phyloP scores from a whole-genome alignment of 1,140 invertebrate species.

The Aricia agestis region DNA sequence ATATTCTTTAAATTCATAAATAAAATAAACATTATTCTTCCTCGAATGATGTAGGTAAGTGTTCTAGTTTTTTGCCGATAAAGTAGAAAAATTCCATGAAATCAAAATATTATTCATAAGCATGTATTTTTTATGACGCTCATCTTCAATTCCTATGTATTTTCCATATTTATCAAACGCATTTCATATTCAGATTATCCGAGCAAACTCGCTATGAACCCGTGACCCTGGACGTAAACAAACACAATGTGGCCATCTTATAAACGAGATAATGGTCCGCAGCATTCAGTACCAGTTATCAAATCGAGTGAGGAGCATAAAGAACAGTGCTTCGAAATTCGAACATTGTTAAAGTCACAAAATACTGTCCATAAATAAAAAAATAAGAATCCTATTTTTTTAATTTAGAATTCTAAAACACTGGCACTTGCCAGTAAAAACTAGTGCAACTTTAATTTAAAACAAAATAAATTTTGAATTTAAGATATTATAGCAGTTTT shows the following conservation, averaged over 20 bases:
- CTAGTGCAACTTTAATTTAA: neutral
- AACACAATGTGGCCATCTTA: neutral
- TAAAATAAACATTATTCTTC: no score
- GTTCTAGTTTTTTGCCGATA: no score
- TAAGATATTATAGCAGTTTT: neutral
- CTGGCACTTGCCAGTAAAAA: neutral
- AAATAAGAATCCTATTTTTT: neutral
- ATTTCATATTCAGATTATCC: neutral
- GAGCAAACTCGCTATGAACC: neutral
- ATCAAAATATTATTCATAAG: no score
- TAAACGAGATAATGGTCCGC: constrained; percentile 1
- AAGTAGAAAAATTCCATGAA: no score
- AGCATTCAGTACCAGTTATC: constrained; percentile 8
- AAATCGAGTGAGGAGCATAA: neutral
- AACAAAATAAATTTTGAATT: neutral
- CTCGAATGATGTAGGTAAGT: no score
- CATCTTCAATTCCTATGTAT: no score
- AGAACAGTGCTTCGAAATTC: neutral
- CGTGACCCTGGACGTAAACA: neutral
- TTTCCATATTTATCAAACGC: no score
- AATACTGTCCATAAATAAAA: neutral
- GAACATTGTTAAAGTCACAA: neutral
- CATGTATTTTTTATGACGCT: no score
- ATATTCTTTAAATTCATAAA: no score
- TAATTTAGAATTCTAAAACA: neutral